A percentile compares a stretch with the other conserved stretches of the same genome.
These are phyloP conservation scores for Aplysia californica DNA, from an alignment of 1,140 invertebrate genomes.

Conservation along the genomic window DNA sequence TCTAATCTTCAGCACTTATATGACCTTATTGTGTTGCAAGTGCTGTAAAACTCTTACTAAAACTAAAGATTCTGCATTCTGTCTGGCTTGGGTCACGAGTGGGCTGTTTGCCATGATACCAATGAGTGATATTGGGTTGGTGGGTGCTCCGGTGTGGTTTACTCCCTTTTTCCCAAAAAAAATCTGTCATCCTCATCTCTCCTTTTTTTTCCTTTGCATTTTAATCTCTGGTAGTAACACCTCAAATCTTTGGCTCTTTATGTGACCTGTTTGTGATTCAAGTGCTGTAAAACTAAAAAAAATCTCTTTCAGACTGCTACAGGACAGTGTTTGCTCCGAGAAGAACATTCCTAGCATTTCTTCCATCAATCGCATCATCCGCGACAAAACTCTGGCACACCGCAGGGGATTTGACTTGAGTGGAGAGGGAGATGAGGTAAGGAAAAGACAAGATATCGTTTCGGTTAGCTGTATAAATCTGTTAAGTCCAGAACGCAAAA, in stretches of 20 bases:
- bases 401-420: slow-evolving; percentile 47
- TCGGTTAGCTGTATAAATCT: too few species aligned
- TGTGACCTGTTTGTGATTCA: slow-evolving; percentile 15
- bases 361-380: slow-evolving; percentile 92
- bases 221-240: not conserved
- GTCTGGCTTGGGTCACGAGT: too few species aligned
- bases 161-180: not conserved
- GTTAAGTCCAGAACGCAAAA: not conserved
- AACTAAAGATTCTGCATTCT: too few species aligned
- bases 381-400: slow-evolving; percentile 74
- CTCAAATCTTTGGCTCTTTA: not conserved
- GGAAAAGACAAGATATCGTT: not conserved
- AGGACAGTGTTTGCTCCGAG: slow-evolving; percentile 66
- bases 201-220: not conserved
- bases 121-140: too few species aligned
- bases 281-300: too few species aligned
- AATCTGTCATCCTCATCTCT: not conserved
- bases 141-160: too few species aligned
- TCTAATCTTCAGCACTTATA: too few species aligned
- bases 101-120: too few species aligned
- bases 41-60: too few species aligned
- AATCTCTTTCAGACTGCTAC: slow-evolving; percentile 64
- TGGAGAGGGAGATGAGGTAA: slow-evolving; percentile 36
- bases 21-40: too few species aligned
- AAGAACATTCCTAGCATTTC: slow-evolving; percentile 87